phyloP scores from a whole-genome alignment of 1,140 invertebrate genomes.

The Gerris buenoi region DNA sequence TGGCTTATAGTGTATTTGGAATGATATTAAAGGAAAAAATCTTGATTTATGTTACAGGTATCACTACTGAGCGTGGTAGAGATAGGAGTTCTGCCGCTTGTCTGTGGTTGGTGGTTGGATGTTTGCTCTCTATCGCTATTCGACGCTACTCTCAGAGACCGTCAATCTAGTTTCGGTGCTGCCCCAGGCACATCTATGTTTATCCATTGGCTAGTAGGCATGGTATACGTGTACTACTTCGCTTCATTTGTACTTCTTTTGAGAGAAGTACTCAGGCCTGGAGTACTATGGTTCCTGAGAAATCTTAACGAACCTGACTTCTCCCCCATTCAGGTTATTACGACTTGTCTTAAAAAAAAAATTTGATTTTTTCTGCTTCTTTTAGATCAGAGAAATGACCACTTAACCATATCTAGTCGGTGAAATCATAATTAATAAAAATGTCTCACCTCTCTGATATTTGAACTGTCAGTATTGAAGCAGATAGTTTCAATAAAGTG shows the following conservation, averaged over 20 bases:
- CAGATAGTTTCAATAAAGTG: no score
- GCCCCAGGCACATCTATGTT: conserved; percentile 93
- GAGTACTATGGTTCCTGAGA: conserved; percentile 89
- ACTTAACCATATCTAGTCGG: no score
- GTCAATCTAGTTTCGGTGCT: conserved; percentile 60
- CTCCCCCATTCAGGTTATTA: conserved; percentile 83
- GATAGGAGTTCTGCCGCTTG: conserved; percentile 87
- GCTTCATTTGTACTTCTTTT: conserved; percentile 90
- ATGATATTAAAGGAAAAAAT: no score
- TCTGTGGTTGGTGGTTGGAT: conserved; percentile 98
- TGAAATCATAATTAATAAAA: no score
- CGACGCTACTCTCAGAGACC: conserved; percentile 74
- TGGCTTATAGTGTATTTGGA: no score
- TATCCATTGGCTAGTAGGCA: conserved; percentile 97
- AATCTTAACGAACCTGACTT: conserved; percentile 99
- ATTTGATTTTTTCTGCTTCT: no score
- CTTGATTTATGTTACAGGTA: conserved; percentile 29
- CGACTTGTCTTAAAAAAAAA: no score
- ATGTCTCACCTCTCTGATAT: no score
- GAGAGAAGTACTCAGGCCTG: conserved; percentile 84
- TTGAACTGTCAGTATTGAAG: no score
- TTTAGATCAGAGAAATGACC: no score
- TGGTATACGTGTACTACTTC: conserved; percentile 99
- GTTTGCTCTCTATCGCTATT: conserved; percentile 93
- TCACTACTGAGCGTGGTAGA: conserved; percentile 82